These are phyloP conservation scores for Unio delphinus DNA, from an alignment of 2,888 invertebrate species.

Conservation along the genomic window DNA sequence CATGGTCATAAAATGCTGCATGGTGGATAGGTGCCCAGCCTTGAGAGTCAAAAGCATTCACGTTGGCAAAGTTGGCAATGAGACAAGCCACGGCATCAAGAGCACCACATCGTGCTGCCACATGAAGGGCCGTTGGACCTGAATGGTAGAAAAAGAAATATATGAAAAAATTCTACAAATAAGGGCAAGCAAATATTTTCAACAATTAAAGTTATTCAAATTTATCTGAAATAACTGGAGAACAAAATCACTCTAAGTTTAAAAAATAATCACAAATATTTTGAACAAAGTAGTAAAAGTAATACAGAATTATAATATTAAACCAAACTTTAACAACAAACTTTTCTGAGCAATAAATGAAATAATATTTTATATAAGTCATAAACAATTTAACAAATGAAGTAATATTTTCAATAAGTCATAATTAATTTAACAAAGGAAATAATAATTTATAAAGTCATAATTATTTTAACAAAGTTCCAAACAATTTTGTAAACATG, in stretches of 20 bases:
- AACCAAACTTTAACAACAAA: background rate
- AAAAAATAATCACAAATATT: too few relatives aligned
- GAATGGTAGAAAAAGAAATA: slow-evolving; percentile 2
- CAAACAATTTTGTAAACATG: too few relatives aligned
- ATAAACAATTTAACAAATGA: background rate
- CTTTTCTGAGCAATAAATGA: background rate
- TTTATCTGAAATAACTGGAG: too few relatives aligned
- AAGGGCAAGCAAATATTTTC: background rate
- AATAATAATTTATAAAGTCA: background rate
- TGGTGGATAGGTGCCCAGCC: slow-evolving; percentile 71
- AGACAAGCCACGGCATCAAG: slow-evolving; percentile 69
- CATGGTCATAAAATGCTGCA: slow-evolving; percentile 70
- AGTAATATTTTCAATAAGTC: background rate
- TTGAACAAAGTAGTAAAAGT: too few relatives aligned
- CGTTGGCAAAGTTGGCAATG: slow-evolving; percentile 66
- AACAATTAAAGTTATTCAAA: too few relatives aligned
- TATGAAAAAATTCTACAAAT: background rate
- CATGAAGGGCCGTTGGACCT: slow-evolving; percentile 71
- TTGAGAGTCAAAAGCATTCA: slow-evolving; percentile 62
- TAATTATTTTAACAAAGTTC: too few relatives aligned
- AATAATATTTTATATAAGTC: background rate
- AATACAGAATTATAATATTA: too few relatives aligned
- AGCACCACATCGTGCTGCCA: slow-evolving; percentile 69
- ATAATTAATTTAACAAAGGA: background rate
- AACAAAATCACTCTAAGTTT: too few relatives aligned